A percentile compares a stretch with the other conserved stretches of the same genome.
Conservation (phyloP, 1,140 invertebrate genomes). For the Tetragnatha versicolor region DNA sequence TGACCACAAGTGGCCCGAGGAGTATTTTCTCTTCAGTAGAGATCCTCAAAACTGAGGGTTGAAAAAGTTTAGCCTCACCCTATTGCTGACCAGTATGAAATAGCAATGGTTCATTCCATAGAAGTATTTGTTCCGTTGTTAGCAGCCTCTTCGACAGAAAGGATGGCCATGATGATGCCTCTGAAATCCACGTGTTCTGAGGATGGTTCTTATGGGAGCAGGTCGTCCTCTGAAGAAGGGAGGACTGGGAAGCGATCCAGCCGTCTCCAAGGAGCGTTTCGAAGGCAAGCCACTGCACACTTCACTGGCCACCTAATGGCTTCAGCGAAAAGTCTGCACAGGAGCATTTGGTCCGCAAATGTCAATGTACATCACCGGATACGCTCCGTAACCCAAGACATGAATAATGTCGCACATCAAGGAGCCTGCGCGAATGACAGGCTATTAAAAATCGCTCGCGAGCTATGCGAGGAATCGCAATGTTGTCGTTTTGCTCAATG, state of each 20-base stretch:
- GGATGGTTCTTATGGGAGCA: too few species aligned
- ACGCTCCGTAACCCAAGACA: constrained; percentile 20
- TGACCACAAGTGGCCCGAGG: too few species aligned
- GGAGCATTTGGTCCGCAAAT: constrained; percentile 48
- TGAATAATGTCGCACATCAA: constrained; percentile 53
- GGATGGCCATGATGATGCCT: too few species aligned
- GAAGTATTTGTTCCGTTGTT: too few species aligned
- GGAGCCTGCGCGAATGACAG: constrained; percentile 23
- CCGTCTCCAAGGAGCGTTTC: neutral
- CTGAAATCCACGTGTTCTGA: too few species aligned
- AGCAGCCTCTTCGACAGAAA: too few species aligned
- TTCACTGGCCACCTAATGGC: constrained; percentile 45
- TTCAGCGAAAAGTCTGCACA: constrained; percentile 20
- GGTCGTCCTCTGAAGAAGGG: neutral
- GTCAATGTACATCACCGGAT: constrained; percentile 31
- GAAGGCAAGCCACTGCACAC: neutral
- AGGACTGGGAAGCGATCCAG: neutral
- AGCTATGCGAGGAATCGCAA: constrained; percentile 48
- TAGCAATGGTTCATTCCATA: too few species aligned
- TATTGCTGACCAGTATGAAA: too few species aligned
- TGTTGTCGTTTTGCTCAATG: constrained; percentile 51
- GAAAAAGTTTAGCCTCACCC: too few species aligned
- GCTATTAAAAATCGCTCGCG: constrained; percentile 44
- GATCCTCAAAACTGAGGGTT: too few species aligned
- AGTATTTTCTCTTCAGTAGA: too few species aligned